Percentiles rank a stretch among this genome's conserved stretches.
phyloP scores from a whole-genome alignment of 64 coral and sea anemone species.

The Pocillopora damicornis region DNA sequence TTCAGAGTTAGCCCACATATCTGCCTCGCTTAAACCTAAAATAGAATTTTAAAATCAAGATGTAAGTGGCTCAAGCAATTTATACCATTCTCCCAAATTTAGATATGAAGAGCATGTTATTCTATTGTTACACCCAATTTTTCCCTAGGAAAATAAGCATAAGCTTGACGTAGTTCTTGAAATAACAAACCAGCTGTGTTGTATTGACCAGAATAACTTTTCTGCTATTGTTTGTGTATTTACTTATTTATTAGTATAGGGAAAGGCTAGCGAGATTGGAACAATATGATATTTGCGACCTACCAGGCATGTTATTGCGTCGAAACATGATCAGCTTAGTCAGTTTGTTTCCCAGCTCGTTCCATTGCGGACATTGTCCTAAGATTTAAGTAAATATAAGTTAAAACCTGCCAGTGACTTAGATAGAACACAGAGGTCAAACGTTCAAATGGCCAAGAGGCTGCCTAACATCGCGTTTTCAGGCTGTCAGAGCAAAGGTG shows the following conservation, averaged over 20 bases:
- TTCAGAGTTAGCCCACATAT: constrained; percentile 68
- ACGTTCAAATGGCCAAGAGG: too few species aligned
- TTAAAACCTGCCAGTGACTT: background rate
- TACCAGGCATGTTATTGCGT: constrained; percentile 80
- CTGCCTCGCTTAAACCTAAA: constrained; percentile 42
- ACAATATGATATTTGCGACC: background rate
- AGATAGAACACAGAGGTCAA: too few species aligned
- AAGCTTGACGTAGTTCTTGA: too few species aligned
- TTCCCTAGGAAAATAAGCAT: too few species aligned
- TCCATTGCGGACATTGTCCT: constrained; percentile 68
- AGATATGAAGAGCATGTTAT: too few species aligned
- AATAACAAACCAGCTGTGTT: background rate
- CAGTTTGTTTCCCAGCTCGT: constrained; percentile 66
- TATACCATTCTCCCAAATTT: too few species aligned
- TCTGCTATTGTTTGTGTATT: background rate
- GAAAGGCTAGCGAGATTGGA: too few species aligned
- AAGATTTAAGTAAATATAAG: background rate
- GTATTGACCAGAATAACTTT: background rate
- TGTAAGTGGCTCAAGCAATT: background rate
- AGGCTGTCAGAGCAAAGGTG: too few species aligned
- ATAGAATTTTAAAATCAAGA: background rate
- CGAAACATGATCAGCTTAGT: constrained; percentile 76
- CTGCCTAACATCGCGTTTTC: too few species aligned
- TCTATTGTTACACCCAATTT: too few species aligned
- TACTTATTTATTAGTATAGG: background rate